Conservation (phyloP, 1,140 invertebrate genomes). For the Drosophila equinoxialis region DNA sequence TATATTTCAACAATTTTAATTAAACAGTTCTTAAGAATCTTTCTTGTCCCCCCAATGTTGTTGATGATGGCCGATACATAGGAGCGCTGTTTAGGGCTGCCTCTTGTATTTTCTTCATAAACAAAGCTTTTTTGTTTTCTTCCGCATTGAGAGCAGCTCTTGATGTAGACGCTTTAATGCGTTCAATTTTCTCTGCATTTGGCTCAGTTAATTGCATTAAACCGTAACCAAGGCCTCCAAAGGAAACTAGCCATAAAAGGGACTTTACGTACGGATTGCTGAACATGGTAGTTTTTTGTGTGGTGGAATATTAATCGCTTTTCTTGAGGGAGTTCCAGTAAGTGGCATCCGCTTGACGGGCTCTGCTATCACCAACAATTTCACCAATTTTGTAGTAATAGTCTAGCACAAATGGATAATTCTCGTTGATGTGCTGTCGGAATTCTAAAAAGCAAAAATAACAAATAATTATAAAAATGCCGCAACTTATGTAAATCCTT, state of each 20-base stretch:
- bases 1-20: slow-evolving; percentile 31
- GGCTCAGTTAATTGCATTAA: slow-evolving; percentile 84
- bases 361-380: slow-evolving; percentile 84
- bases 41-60: slow-evolving; percentile 43
- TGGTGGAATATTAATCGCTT: slow-evolving; percentile 32
- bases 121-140: slow-evolving; percentile 59
- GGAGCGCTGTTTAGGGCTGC: slow-evolving; percentile 54
- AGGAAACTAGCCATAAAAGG: slow-evolving; percentile 85
- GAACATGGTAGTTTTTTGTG: slow-evolving; percentile 68
- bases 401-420: slow-evolving; percentile 85
- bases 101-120: slow-evolving; percentile 71
- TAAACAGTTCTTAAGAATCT: slow-evolving; percentile 52
- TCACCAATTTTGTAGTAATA: slow-evolving; percentile 86
- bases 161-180: slow-evolving; percentile 80
- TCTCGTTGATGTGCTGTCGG: slow-evolving; percentile 85
- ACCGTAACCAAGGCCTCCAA: slow-evolving; percentile 85
- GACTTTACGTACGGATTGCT: slow-evolving; percentile 84
- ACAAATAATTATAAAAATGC: slow-evolving; percentile 10
- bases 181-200: slow-evolving; percentile 84
- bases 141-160: slow-evolving; percentile 28
- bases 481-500: slow-evolving; percentile 58
- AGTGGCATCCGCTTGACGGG: slow-evolving; percentile 84
- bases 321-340: slow-evolving; percentile 83
- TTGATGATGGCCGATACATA: slow-evolving; percentile 40
- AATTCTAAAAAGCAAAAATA: slow-evolving; percentile 83